Evolutionary conservation across 1,140 invertebrate genomes (phyloP).

Genomic region (Theocolax elegans): DNA sequence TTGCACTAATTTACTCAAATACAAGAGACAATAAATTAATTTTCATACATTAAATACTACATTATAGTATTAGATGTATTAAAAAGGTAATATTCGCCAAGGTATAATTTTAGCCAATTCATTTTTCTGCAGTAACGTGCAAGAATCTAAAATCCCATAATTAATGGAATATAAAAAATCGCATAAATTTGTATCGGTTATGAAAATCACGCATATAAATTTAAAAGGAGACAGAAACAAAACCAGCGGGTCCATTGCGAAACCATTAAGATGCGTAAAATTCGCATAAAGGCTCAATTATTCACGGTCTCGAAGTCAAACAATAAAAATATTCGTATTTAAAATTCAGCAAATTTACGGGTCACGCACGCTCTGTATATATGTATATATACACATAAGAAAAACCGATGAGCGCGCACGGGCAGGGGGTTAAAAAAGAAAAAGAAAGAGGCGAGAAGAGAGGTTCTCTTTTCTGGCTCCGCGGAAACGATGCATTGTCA

Average conservation of each 20-base stretch:
- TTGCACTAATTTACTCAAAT: too few relatives aligned
- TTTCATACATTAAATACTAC: too few relatives aligned
- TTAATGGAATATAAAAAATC: neutral
- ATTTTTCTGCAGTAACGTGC: too few relatives aligned
- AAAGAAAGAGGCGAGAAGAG: neutral
- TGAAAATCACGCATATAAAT: conserved; percentile 16
- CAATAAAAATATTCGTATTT: neutral
- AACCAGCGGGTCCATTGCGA: too few relatives aligned
- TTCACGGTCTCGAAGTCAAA: conserved; percentile 4
- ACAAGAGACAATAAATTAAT: too few relatives aligned
- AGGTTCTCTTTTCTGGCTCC: neutral
- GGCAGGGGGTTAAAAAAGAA: neutral
- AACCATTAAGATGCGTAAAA: conserved; percentile 7
- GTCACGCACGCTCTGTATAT: too few relatives aligned
- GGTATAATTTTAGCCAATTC: too few relatives aligned
- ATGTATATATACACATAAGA: too few relatives aligned
- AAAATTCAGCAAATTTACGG: neutral
- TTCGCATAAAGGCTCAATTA: conserved; percentile 1
- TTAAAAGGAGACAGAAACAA: too few relatives aligned
- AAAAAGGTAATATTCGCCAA: too few relatives aligned
- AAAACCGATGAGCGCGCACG: neutral
- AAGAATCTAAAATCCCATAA: neutral
- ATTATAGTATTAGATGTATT: too few relatives aligned
- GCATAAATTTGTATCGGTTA: too few relatives aligned
- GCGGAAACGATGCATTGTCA: conserved; percentile 18